Base-by-base conservation (phyloP, 2,797 vertebrate genomes). In the Nasua narica region DNA sequence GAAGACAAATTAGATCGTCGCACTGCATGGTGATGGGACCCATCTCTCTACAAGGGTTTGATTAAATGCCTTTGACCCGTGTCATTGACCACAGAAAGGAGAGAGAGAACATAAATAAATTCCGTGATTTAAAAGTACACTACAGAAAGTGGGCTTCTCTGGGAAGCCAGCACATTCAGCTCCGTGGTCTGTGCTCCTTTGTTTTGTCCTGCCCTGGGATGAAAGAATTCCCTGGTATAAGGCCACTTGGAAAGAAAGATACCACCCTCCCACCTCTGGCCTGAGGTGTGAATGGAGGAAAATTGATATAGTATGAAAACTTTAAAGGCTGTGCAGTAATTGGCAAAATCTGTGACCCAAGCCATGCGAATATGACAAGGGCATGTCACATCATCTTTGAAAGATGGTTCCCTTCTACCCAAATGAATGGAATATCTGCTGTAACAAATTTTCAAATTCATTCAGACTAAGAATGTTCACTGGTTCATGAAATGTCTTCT, bases 1-100 rank as follows among this genome's bases (percentile, higher is more conserved):
- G 95, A 95, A 98, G 96, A 97, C 94, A 97, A 96, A 98, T 98
- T 97, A 97, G 84, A 96, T 96, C 12, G 0, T 97, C 9, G 3
- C 81, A 88, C 79, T 88, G 91, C 77, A n/a, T 91, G 87, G 91
- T 90, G 94, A 97, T 93, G 93, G 95, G 77, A 96, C 65, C 94
- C 77, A 67, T 97, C 94, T 92, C 87, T 97, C 95, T 97, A 92
- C 46, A 91, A 97, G 93, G 87, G 87, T 95, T 96, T 97, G 95
- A 97, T 97, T 93, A 96, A 97, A 97, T 97, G 96, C 83, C 93
- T 98, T 91, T 98, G 98, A 97, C 95, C 95, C 46, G 0, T 97
- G 94, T 96, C 96, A 93, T 88, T 98, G 98, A 95, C 97, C 96
- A 92, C 67, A 79, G 94, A 92, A 94, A 96, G 81, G 94, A 94